Conservation (phyloP, 2,113 vertebrate genomes). For the Channa argus region DNA sequence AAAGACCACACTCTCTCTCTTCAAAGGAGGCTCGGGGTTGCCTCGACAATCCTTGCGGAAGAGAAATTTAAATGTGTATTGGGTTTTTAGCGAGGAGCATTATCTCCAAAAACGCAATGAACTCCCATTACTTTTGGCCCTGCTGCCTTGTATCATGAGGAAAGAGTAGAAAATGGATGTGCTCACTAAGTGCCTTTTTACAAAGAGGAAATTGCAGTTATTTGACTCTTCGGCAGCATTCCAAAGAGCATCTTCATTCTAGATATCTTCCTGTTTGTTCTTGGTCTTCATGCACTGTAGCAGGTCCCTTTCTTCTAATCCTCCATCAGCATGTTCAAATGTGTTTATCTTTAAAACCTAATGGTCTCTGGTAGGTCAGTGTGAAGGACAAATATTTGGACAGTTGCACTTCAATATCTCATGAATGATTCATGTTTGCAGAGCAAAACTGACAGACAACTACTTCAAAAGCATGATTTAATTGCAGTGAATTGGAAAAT, state of each 20-base stretch:
- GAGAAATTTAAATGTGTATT: conserved; percentile 75
- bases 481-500: neutral
- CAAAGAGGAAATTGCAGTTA: conserved; percentile 70
- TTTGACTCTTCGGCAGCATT: conserved; percentile 50
- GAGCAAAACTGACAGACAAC: neutral
- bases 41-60: conserved; percentile 69
- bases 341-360: conserved; percentile 4
- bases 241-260: conserved; percentile 33
- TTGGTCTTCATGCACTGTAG: neutral
- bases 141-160: conserved; percentile 52
- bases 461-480: neutral
- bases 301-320: neutral
- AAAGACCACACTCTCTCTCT: conserved; percentile 77
- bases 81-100: conserved; percentile 71
- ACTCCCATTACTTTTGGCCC: conserved; percentile 65
- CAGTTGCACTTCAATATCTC: conserved; percentile 4
- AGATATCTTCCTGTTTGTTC: conserved; percentile 21
- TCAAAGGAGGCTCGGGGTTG: conserved; percentile 81
- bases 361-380: conserved; percentile 5
- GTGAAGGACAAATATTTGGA: conserved; percentile 24
- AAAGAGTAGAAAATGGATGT: conserved; percentile 65
- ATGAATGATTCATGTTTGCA: conserved; percentile 17
- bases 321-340: neutral
- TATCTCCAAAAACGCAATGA: conserved; percentile 78
- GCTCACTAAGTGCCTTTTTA: conserved; percentile 68